Evolutionary conservation across 30 jellyfish, hydroid and myxozoan species (phyloP), one percentile per base, ranked within the genome.

Genomic region (Mastigias papua): DNA sequence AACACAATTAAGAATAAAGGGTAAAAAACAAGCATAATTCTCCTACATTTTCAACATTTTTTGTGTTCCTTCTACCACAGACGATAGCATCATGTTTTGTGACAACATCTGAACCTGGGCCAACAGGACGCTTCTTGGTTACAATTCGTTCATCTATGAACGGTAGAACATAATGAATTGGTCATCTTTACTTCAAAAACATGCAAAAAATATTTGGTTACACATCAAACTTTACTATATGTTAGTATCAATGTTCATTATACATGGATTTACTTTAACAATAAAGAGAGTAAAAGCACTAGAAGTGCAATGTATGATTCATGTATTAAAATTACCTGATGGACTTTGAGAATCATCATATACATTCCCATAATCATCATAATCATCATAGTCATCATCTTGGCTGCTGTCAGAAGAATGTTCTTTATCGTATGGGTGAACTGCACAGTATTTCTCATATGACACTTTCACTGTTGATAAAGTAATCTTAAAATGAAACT

Each of bases 31-130:
- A n/a, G n/a, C n/a, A n/a, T n/a, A n/a, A n/a, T n/a, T n/a, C n/a
- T n/a, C n/a, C n/a, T n/a, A 93, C 98, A 84, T 69, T 82, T 58
- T 84, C 98, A 48, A 89, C 97, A 80, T 86, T 58, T 65, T 78
- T 81, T 17, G 99, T 84, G 72, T 95, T 95, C 63, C 82, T 86
- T 78, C 97, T 71, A 31, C 97, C 99, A 65, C 98, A 95, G 7
- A 85, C 92, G 2, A 80, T 64, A 10, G 93, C 88, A 76, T 90
- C 97, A 64, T 95, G 99, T 69, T 95, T 95, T 22, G 99, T 95
- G 35, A 95, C 92, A 19, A 89, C 80, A 50, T 84, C 98, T n/a
- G 78, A 34, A 23, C 97, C 97, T 34, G 91, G 91, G 4, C 93
- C 97, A 70, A 31, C 64, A 11, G 95, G 90, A 33, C 88, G 83